phyloP scores from a whole-genome alignment of 2,113 vertebrate genomes.

The Pomatorhinus ruficollis region DNA sequence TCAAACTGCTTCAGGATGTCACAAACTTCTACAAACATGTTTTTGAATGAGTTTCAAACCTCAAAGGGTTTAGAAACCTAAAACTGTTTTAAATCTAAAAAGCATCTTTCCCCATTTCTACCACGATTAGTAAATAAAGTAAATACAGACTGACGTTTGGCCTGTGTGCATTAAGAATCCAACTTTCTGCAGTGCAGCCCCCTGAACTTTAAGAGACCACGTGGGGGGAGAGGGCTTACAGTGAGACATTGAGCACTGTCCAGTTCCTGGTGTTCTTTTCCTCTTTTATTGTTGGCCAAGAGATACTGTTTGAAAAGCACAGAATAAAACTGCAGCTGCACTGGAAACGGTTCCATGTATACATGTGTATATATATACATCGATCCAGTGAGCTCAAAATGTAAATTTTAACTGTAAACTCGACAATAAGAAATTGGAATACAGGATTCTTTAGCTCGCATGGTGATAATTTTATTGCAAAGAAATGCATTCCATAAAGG shows the following conservation, averaged over 20 bases:
- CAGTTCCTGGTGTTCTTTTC: background rate
- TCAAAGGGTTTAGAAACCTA: background rate
- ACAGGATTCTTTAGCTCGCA: background rate
- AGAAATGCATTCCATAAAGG: background rate
- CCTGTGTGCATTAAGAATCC: background rate
- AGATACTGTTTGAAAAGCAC: background rate
- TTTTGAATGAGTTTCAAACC: background rate
- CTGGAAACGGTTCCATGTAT: background rate
- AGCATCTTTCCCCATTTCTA: background rate
- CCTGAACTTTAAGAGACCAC: background rate
- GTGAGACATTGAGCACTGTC: background rate
- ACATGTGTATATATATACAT: accelerated
- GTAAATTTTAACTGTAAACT: background rate
- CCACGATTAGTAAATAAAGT: background rate
- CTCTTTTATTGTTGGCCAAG: background rate
- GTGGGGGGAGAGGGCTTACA: accelerated
- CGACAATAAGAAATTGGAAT: background rate
- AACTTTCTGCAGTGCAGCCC: background rate
- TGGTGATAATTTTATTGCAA: background rate
- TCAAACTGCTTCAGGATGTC: background rate
- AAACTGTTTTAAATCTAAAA: background rate
- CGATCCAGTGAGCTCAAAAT: background rate
- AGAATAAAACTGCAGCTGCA: background rate
- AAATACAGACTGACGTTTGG: background rate
- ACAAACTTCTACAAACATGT: accelerated